Conservation (phyloP, 2,113 vertebrate genomes). For the Sinocyclocheilus grahami region DNA sequence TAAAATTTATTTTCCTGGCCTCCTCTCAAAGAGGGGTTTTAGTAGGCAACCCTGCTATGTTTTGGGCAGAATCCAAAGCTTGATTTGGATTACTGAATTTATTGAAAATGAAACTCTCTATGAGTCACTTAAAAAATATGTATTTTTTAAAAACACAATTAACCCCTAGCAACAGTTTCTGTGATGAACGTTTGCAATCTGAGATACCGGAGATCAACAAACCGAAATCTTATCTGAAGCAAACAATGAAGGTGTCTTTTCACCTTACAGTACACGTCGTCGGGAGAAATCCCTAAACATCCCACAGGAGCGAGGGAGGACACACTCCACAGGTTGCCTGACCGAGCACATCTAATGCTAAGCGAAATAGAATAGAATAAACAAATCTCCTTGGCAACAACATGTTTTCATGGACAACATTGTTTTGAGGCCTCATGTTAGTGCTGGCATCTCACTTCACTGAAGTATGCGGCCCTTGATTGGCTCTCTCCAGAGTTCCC, state of each 20-base stretch:
- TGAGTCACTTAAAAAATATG: constrained; percentile 36
- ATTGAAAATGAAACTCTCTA: constrained; percentile 33
- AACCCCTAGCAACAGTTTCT: constrained; percentile 45
- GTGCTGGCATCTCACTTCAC: constrained; percentile 48
- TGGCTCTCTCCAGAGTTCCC: constrained; percentile 45
- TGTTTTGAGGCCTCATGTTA: constrained; percentile 46
- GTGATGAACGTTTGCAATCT: neutral
- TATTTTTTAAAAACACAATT: constrained; percentile 47
- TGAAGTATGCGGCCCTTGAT: constrained; percentile 47
- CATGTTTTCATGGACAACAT: constrained; percentile 25
- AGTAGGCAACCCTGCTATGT: constrained; percentile 1
- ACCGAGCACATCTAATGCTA: constrained; percentile 47
- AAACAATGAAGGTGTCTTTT: constrained; percentile 24
- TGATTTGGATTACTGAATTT: constrained; percentile 38
- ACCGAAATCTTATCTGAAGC: constrained; percentile 11
- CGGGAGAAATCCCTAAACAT: neutral
- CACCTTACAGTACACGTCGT: neutral
- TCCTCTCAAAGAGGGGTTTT: neutral
- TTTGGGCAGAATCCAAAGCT: constrained; percentile 21
- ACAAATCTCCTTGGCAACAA: constrained; percentile 52
- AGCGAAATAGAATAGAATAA: constrained; percentile 38
- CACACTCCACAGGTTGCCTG: constrained; percentile 14
- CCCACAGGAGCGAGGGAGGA: neutral
- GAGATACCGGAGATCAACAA: constrained; percentile 2
- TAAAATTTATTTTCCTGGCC: constrained; percentile 24